Evolutionary conservation across 1,140 invertebrate genomes (phyloP).

Genomic region (Diploscapter pachys): DNA sequence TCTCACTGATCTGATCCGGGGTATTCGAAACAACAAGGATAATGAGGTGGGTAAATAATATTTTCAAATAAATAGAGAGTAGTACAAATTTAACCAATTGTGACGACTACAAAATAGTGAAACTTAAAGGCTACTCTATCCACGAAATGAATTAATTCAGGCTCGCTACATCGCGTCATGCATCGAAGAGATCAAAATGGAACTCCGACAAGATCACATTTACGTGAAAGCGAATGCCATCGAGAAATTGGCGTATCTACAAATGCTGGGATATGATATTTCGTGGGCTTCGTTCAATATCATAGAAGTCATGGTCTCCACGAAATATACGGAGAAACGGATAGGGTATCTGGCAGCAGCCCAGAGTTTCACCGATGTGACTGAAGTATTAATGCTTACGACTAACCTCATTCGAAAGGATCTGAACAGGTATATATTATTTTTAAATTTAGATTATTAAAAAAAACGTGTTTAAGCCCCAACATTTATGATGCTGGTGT

Average conservation of each 20-base stretch:
- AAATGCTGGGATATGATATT: constrained; percentile 99
- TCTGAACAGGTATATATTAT: constrained; percentile 70
- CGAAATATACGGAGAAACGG: constrained; percentile 92
- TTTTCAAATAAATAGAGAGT: no score
- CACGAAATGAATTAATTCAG: constrained; percentile 64
- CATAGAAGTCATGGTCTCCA: constrained; percentile 99
- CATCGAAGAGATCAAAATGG: constrained; percentile 98
- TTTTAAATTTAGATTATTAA: background rate
- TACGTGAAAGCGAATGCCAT: constrained; percentile 98
- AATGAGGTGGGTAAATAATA: constrained; percentile 79
- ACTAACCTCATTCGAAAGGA: constrained; percentile 99
- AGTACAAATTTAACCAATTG: no score
- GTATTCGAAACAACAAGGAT: constrained; percentile 98
- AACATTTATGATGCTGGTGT: constrained; percentile 97
- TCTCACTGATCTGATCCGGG: constrained; percentile 93
- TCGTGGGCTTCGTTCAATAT: constrained; percentile 99
- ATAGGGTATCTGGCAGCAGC: constrained; percentile 82
- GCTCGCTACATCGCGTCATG: constrained; percentile 97
- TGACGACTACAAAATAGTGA: no score
- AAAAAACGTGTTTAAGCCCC: constrained; percentile 65
- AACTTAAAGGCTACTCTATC: no score
- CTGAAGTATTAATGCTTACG: constrained; percentile 94
- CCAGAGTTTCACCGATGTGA: constrained; percentile 93
- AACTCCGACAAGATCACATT: constrained; percentile 91
- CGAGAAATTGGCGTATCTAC: constrained; percentile 95